Evolutionary conservation across 2,888 invertebrate species (phyloP).

Genomic region (Caenorhabditis sp.): DNA sequence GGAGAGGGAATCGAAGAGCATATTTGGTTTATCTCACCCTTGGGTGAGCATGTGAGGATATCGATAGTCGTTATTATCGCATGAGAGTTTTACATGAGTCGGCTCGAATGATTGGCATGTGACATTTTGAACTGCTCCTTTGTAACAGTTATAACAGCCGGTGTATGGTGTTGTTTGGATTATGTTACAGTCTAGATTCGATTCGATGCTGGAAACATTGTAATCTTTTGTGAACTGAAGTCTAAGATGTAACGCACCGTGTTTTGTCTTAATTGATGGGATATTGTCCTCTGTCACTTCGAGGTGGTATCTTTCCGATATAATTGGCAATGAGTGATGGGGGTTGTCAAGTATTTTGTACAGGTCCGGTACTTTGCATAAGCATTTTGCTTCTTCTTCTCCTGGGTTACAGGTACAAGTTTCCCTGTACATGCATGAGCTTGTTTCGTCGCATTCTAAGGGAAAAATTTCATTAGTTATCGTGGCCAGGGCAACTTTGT

Average conservation of each 20-base stretch:
- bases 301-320: not conserved
- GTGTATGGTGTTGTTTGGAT: not conserved
- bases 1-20: too few relatives aligned
- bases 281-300: not conserved
- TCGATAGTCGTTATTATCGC: not conserved
- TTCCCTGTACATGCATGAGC: not conserved
- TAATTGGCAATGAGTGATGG: not conserved
- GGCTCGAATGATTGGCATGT: conserved; percentile 4
- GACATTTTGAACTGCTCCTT: not conserved
- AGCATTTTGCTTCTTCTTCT: not conserved
- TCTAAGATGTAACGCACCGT: not conserved
- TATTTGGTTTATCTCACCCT: too few relatives aligned
- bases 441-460: conserved; percentile 7
- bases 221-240: not conserved
- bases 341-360: not conserved
- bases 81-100: conserved; percentile 1
- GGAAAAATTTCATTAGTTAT: not conserved
- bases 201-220: not conserved
- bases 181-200: not conserved
- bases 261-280: not conserved
- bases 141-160: conserved; percentile 10
- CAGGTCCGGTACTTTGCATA: not conserved
- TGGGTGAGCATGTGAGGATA: too few relatives aligned
- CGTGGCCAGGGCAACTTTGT: not conserved
- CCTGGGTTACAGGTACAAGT: not conserved